Evolutionary conservation across 23 tunicate species (phyloP).

Genomic region (Styela plicata): DNA sequence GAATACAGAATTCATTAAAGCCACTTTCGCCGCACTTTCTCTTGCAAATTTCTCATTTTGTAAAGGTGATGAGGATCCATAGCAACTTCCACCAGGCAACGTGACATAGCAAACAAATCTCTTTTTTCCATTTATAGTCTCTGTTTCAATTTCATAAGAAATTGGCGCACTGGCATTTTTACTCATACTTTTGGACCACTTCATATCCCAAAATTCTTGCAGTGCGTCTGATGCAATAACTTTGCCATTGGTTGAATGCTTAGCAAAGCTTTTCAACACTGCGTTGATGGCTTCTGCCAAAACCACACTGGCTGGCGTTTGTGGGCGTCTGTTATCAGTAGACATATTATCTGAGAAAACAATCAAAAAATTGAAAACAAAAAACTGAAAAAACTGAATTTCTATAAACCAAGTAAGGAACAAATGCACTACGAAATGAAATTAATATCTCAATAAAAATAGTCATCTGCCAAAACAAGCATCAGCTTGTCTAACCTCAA

Average conservation of each 20-base stretch:
- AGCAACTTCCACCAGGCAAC: constrained; percentile 84
- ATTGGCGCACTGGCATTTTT: constrained; percentile 10
- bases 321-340: constrained; percentile 13
- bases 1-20: constrained; percentile 73
- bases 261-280: constrained; percentile 59
- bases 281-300: constrained; percentile 53
- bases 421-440: too few species aligned
- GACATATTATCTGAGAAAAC: constrained; percentile 18
- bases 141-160: constrained; percentile 35
- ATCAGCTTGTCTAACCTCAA: too few species aligned
- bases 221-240: constrained; percentile 76
- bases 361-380: too few species aligned
- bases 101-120: constrained; percentile 62
- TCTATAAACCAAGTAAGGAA: too few species aligned
- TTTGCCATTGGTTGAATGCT: constrained; percentile 49
- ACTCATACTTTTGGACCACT: constrained; percentile 30
- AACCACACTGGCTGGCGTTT: constrained; percentile 27
- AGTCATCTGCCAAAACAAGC: too few species aligned
- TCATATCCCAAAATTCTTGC: constrained; percentile 84
- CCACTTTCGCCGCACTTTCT: constrained; percentile 88
- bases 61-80: constrained; percentile 41
- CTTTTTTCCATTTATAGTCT: not conserved
- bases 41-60: constrained; percentile 46
- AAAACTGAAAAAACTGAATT: too few species aligned
- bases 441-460: too few species aligned